Percentiles rank a stretch among this genome's conserved stretches.
phyloP scores from a whole-genome alignment of 2,888 invertebrate species.

The Chrysopilus asiliformis region DNA sequence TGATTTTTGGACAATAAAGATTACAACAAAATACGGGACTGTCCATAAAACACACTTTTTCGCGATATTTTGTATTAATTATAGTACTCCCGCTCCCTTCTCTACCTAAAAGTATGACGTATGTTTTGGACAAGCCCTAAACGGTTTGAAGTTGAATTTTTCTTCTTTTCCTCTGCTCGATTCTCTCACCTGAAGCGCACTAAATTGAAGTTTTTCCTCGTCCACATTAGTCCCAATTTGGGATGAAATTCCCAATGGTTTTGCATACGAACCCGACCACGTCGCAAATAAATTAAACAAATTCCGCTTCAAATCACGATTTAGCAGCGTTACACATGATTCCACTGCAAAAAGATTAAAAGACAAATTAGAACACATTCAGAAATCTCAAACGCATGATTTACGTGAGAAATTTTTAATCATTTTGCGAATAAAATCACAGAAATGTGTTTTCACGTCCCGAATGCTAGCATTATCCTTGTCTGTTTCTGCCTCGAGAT shows the following conservation, averaged over 20 bases:
- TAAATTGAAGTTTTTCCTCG: constrained; percentile 47
- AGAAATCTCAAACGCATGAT: constrained; percentile 27
- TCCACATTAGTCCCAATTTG: constrained; percentile 36
- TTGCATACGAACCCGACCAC: constrained; percentile 84
- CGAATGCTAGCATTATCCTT: constrained; percentile 78
- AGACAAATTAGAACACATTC: neutral
- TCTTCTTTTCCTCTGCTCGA: no score
- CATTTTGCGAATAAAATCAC: constrained; percentile 85
- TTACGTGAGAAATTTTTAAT: constrained; percentile 85
- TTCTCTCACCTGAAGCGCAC: constrained; percentile 46
- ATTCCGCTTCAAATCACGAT: constrained; percentile 72
- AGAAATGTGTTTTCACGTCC: constrained; percentile 87
- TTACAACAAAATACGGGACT: no score
- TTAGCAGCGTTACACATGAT: constrained; percentile 68
- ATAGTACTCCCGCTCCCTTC: no score
- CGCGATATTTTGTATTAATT: no score
- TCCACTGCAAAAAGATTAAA: constrained; percentile 57
- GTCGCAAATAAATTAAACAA: constrained; percentile 84
- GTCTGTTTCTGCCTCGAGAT: constrained; percentile 86
- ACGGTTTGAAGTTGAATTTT: no score
- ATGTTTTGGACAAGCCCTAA: no score
- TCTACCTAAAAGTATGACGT: no score
- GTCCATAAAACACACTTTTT: no score
- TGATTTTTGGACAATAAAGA: no score
- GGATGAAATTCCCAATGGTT: constrained; percentile 44